Conservation (phyloP, 2,888 invertebrate species). For the Sturmia bella region DNA sequence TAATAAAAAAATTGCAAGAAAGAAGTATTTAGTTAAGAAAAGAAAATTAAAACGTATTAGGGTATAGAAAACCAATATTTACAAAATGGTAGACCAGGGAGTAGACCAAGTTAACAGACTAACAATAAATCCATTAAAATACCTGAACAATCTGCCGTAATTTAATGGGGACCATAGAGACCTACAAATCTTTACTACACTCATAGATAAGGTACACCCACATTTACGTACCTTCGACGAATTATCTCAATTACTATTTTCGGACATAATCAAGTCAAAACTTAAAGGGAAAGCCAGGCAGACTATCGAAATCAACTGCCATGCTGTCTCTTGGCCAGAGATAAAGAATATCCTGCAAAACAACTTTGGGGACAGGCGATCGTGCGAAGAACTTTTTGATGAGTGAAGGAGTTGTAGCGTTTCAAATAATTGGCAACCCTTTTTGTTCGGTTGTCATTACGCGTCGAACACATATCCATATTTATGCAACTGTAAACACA, state of each 20-base stretch:
- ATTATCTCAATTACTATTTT: conserved; percentile 3
- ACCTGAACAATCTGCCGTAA: neutral
- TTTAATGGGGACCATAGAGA: neutral
- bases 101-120: conserved; percentile 10
- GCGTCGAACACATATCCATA: too few relatives aligned
- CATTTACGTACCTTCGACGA: conserved; percentile 1
- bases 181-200: conserved; percentile 3
- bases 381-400: too few relatives aligned
- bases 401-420: too few relatives aligned
- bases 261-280: conserved; percentile 1
- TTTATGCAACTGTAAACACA: too few relatives aligned
- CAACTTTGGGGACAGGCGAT: too few relatives aligned
- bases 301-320: conserved; percentile 9
- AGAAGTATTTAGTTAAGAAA: conserved; percentile 3
- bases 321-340: neutral
- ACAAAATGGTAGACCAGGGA: conserved; percentile 10
- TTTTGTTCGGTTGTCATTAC: too few relatives aligned
- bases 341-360: conserved; percentile 5
- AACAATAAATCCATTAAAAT: conserved; percentile 1
- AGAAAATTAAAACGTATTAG: neutral
- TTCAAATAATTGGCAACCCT: too few relatives aligned
- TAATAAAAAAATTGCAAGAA: conserved; percentile 10
- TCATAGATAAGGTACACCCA: conserved; percentile 5
- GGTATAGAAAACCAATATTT: neutral
- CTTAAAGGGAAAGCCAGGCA: conserved; percentile 5